Conservation (phyloP, 2,113 vertebrate genomes). For the Odontophorus gujanensis region DNA sequence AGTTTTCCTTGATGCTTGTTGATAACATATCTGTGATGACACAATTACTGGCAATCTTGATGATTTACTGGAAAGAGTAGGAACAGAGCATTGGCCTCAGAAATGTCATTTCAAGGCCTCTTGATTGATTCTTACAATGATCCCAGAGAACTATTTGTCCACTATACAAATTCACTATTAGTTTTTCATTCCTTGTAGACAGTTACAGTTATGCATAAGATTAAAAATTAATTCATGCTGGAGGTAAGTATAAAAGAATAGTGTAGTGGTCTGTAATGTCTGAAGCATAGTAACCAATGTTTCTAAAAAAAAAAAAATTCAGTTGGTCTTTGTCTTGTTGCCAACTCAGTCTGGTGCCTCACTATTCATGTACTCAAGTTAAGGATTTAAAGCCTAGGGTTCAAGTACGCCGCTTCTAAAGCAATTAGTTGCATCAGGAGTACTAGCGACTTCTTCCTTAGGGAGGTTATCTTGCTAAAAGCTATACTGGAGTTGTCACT, state of each 20-base stretch:
- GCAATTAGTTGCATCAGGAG: not conserved
- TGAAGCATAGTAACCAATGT: not conserved
- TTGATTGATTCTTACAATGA: conserved; percentile 28
- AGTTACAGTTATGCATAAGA: not conserved
- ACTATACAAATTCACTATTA: not conserved
- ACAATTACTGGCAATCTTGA: not conserved
- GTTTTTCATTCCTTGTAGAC: not conserved
- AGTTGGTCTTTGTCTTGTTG: not conserved
- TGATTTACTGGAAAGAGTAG: conserved; percentile 35
- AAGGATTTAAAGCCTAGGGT: not conserved
- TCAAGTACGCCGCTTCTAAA: not conserved
- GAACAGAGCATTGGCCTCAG: conserved; percentile 42
- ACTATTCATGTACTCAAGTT: not conserved
- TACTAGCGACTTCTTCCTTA: not conserved
- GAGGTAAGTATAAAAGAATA: not conserved
- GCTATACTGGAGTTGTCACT: not conserved
- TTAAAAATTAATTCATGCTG: not conserved
- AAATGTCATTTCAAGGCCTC: conserved; percentile 45
- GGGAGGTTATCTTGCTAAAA: not conserved
- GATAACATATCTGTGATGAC: not conserved
- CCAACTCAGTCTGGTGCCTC: not conserved
- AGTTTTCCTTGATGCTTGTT: conserved; percentile 9
- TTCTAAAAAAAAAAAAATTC: not conserved
- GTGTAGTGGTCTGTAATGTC: not conserved
- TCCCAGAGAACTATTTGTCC: not conserved